Evolutionary conservation across 2,888 invertebrate genomes (phyloP).

Genomic region (Cheilosia vulpina): DNA sequence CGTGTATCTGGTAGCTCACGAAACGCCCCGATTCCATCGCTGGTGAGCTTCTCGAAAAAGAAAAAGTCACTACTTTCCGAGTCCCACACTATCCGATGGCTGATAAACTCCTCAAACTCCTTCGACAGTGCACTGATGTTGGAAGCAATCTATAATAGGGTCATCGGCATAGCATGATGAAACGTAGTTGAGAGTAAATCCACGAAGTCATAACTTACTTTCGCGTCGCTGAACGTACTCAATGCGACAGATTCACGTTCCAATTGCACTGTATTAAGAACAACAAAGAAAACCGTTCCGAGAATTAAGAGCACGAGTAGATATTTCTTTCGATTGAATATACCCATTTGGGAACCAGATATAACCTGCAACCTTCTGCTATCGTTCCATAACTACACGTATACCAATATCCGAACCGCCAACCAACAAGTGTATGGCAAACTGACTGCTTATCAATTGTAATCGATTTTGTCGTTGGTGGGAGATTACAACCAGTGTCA

Average conservation of each 20-base stretch:
- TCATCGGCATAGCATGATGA: slow-evolving; percentile 11
- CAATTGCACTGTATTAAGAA: slow-evolving; percentile 44
- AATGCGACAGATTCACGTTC: slow-evolving; percentile 47
- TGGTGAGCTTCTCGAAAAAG: slow-evolving; percentile 66
- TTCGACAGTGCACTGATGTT: slow-evolving; percentile 44
- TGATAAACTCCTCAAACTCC: slow-evolving; percentile 56
- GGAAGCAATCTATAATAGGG: slow-evolving; percentile 32
- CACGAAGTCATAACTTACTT: slow-evolving; percentile 43
- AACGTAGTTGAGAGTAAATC: slow-evolving; percentile 29
- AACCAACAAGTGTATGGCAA: not conserved
- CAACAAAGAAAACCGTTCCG: slow-evolving; percentile 46
- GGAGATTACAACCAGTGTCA: too few relatives aligned
- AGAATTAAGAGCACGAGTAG: slow-evolving; percentile 48
- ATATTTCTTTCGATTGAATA: slow-evolving; percentile 45
- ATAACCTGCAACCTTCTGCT: slow-evolving; percentile 6
- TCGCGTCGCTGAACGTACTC: slow-evolving; percentile 16
- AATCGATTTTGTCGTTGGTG: slow-evolving; percentile 17
- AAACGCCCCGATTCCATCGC: slow-evolving; percentile 78
- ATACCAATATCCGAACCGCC: not conserved
- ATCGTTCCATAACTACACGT: slow-evolving; percentile 42
- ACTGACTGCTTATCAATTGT: slow-evolving; percentile 27
- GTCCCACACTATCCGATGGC: slow-evolving; percentile 11
- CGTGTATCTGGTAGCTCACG: slow-evolving; percentile 80
- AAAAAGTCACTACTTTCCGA: slow-evolving; percentile 47
- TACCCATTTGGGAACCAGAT: slow-evolving; percentile 36